Evolutionary conservation across 1,140 invertebrate genomes (phyloP), one percentile per base, ranked within the genome.

Genomic region (Drosophila watanabei): DNA sequence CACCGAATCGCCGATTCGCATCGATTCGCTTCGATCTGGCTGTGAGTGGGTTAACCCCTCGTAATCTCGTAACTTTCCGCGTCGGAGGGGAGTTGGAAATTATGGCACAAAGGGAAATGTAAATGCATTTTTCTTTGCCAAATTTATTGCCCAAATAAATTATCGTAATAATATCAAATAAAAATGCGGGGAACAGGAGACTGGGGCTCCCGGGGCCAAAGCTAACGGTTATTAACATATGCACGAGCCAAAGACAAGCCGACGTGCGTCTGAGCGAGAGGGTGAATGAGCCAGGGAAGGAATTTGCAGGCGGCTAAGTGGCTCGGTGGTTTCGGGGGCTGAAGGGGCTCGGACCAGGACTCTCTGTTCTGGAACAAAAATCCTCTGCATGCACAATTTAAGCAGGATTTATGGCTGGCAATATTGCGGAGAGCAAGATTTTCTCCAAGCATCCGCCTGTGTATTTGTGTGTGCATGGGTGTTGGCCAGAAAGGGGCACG

Each of bases 101-200:
- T 89, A 90, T 91, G 82, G 80, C 72, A 91, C 54, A 63, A 65
- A 58, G 73, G 73, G 66, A 90, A 90, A 86, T 91, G 70, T 80
- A 90, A 73, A 90, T 90, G 86, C 86, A 90, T 90, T 90, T 91
- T 80, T 82, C 87, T 70, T 82, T 65, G 62, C 58, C 62, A 80
- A 90, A 90, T 90, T 90, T 90, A 90, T 90, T 90, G 79, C 79
- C 68, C 66, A 90, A 90, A 90, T 90, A 90, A 90, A 90, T 90
- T 90, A 90, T 90, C 82, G 86, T 86, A 90, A 89, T 89, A 89
- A 90, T 90, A 90, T 90, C 85, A 89, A 90, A 90, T 90, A 90
- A 91, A 82, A 64, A 86, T 69, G 79, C 59, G 16, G 41, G 35
- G 13, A 10, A 32, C 30, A 8, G n/a, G 28, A 28, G 32, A 24